A percentile compares a stretch with the other conserved stretches of the same genome.
These are phyloP conservation scores for Phylloscopus trochiloides DNA, from an alignment of 2,113 vertebrate species.

Conservation along the genomic window DNA sequence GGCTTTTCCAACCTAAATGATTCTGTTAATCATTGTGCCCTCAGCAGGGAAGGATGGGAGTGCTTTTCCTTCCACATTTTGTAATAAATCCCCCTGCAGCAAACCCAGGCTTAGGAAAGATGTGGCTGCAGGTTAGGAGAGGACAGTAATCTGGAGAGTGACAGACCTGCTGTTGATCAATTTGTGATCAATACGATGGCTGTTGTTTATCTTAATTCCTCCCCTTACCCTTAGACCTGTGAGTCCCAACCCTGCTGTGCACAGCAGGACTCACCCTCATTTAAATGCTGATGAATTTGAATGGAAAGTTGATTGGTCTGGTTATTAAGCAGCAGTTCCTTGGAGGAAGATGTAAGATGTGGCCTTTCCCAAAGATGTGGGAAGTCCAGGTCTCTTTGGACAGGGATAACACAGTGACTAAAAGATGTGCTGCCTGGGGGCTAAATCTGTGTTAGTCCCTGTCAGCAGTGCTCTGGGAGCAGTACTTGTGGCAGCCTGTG, in stretches of 20 bases:
- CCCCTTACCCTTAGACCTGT: neutral
- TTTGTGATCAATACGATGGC: rapidly evolving
- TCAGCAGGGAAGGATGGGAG: neutral
- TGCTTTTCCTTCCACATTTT: neutral
- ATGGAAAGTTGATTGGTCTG: neutral
- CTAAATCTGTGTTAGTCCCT: neutral
- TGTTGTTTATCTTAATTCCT: neutral
- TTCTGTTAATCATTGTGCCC: neutral
- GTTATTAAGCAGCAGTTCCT: neutral
- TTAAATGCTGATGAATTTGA: neutral
- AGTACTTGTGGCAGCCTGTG: neutral
- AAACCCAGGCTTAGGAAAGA: neutral
- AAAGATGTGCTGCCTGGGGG: neutral
- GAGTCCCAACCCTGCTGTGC: neutral
- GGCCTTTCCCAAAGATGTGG: rapidly evolving
- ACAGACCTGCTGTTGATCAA: neutral
- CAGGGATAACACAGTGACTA: neutral
- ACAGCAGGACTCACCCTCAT: neutral
- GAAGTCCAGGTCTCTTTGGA: neutral
- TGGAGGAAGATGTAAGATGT: neutral
- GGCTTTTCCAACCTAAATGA: neutral
- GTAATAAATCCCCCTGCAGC: neutral
- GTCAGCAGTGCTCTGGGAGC: neutral
- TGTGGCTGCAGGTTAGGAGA: neutral
- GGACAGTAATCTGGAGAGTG: neutral